phyloP scores from a whole-genome alignment of 1,140 invertebrate genomes.

The Adelges cooleyi region DNA sequence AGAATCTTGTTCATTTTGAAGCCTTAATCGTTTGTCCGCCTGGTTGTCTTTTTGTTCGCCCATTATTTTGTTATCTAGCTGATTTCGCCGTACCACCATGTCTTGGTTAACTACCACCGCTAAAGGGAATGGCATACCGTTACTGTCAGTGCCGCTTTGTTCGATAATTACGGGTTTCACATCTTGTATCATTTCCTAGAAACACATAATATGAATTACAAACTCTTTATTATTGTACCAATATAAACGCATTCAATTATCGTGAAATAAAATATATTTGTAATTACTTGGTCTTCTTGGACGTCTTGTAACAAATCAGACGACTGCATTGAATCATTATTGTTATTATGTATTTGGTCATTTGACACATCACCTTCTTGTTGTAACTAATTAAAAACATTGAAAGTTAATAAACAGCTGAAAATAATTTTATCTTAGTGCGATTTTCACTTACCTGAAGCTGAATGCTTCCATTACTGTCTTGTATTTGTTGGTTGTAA shows the following conservation, averaged over 20 bases:
- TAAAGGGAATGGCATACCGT: constrained; percentile 42
- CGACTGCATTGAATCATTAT: constrained; percentile 24
- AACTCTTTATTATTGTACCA: background rate
- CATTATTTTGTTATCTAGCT: constrained; percentile 21
- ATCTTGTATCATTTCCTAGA: constrained; percentile 34
- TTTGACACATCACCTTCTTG: constrained; percentile 25
- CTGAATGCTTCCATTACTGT: constrained; percentile 44
- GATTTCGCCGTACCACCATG: constrained; percentile 33
- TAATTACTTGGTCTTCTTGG: constrained; percentile 20
- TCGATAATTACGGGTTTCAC: constrained; percentile 34
- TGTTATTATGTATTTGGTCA: constrained; percentile 25
- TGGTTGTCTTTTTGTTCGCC: constrained; percentile 24
- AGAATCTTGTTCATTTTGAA: constrained; percentile 27
- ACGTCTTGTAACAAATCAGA: constrained; percentile 19
- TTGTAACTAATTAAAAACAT: background rate
- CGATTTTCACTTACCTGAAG: constrained; percentile 38
- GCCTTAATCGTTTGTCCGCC: constrained; percentile 22
- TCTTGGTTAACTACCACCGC: constrained; percentile 40
- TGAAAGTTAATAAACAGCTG: background rate
- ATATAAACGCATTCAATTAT: background rate
- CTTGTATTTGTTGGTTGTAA: constrained; percentile 36
- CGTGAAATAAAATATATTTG: background rate
- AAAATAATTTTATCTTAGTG: too few species aligned
- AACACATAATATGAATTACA: too few species aligned
- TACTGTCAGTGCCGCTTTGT: constrained; percentile 30